Base-by-base conservation (phyloP, 2,113 vertebrate species). In the Syrmaticus mikado region DNA sequence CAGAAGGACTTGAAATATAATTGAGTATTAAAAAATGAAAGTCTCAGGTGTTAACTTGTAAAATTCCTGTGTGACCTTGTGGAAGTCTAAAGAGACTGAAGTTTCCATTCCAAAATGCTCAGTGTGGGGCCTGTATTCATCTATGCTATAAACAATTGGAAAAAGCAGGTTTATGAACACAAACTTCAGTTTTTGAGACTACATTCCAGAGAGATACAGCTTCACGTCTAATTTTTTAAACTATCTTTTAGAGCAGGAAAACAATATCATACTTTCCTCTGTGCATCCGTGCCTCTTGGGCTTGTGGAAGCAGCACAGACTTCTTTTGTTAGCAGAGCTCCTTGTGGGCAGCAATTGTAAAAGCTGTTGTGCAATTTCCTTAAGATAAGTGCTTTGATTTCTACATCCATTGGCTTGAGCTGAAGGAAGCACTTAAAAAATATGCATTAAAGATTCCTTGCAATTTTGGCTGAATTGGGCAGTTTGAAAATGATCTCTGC, bases 91-190 rank as follows among this genome's bases (percentile, higher is more conserved):
- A 34, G 60, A 82, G 68, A 66, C 18, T 82, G 78, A 34, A 0
- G 1, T 55, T 93, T 91, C 89, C 17, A 15, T 79, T 85, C 53
- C 72, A 65, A 79, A 53, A 61, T 92, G 61, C 58, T 82, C 43
- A 10, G 27, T 75, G 61, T 92, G 73, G 21, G 50, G 15, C 41
- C 28, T 85, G 87, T 85, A 41, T 82, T 89, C 38, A 66, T 76
- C 40, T n/a, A 2, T 67, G 20, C 55, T 82, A 14, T 92, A 81
- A 94, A 82, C 97, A 87, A 96, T 92, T 97, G 93, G 93, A 96
- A 97, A 98, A 98, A 96, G 93, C 94, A 97, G 87, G 74, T 93
- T 91, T 95, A 60, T 65, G 82, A 93, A 50, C 79, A 76, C 67
- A 41, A 40, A 34, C 1, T 9, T 53, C 41, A 40, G 19, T 28